Base-by-base conservation (phyloP, 2,888 invertebrate species). In the Drosophila robusta region DNA sequence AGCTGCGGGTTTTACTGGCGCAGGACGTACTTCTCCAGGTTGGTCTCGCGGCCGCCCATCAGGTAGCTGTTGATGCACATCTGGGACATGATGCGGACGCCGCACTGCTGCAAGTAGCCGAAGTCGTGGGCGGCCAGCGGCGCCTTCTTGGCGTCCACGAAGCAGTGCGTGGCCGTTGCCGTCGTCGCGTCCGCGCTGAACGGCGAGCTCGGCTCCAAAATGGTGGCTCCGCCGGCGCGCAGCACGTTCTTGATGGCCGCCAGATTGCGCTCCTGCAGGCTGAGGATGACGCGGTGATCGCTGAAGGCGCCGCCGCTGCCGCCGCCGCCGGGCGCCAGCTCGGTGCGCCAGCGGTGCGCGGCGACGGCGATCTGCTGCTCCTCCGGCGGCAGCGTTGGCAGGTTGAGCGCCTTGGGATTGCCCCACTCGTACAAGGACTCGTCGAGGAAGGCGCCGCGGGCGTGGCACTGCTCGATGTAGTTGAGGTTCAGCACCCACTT, bases 381-480 rank as follows among this genome's bases (percentile, higher is more conserved):
- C 0, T 91, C 82, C 90, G 92, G 32, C 82, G 93, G 29, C 90
- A 93, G 46, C 45, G 93, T 75, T 32, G 93, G 85, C 3, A 94
- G 89, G 0, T 93, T 90, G 3, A 92, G 92, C 0, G 95, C 95
- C 52, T 92, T 91, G 0, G 95, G 95, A 91, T 97, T 97, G 3
- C 97, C 97, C 95, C 96, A 97, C 90, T 98, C 98, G 91, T 94
- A 97, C 0, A 94, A 93, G 80, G 96, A 96, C 91, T 98, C 98
- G 7, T 91, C 88, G 5, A 91, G 72, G 5, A 90, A 91, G 24
- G 73, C 75, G 36, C 90, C 90, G 11, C 87, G 79, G 3, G 89
- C 93, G 8, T 94, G 92, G 58, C 96, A 96, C 46, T 95, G 93
- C 5, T 94, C 94, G 1, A 98, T 92, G 87, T 97, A 98, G 0